Base-by-base conservation (phyloP, 1,140 invertebrate species). In the Chelonus insularis region DNA sequence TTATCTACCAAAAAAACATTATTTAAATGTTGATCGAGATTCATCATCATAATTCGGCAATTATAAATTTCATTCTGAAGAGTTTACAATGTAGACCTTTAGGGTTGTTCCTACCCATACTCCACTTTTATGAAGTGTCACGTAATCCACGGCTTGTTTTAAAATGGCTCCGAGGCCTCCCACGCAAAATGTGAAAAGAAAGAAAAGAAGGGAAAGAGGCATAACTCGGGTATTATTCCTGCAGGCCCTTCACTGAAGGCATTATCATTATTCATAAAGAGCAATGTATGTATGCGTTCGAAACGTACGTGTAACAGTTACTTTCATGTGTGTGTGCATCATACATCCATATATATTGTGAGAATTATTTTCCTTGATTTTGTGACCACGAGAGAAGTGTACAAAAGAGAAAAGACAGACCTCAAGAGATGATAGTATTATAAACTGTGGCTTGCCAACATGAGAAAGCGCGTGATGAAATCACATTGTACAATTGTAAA, bases 211-310 rank as follows among this genome's bases (percentile, higher is more conserved):
- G 8, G 45, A 48, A 48, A 48, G 48, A 16, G 29, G 29, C 52
- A 67, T 67, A 64, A 64, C 60, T 67, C 41, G 62, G 59, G 58
- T 64, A 64, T 64, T 64, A 58, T 64, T 64, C 63, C 58, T 54
- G 45, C n/a, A 43, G 58, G 47, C 12, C 45, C 55, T 61, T 9
- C 4, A 64, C 60, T 62, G 12, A 59, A 64, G 57, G 65, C 48
- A 67, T 67, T 67, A 67, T 66, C 65, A 66, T 67, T 67, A 67
- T 67, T 67, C 62, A 67, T 67, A 67, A 61, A 58, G 25, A 36
- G 48, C 59, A 43, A 59, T 20, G 32, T 57, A n/a, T 59, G 45
- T 43, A 11, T 55, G 56, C 25, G 47, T 57, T 52, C 37, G 50
- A 36, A 52, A 64, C 57, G n/a, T n/a, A n/a, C n/a, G n/a, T n/a